Conservation (phyloP, 2,113 vertebrate species). For the Elaphurus davidianus region DNA sequence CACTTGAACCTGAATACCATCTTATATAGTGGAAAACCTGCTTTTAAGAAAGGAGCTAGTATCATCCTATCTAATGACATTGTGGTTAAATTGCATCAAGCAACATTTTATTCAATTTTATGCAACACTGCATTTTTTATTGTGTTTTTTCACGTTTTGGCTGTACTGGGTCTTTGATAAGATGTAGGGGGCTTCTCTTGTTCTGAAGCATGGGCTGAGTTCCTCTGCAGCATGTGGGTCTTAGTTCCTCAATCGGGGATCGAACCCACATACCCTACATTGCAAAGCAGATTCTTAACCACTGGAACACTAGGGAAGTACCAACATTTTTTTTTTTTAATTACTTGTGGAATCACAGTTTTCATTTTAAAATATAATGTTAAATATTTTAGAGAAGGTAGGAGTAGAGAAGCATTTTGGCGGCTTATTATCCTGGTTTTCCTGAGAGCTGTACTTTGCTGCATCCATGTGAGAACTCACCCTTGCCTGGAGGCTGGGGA, state of each 20-base stretch:
- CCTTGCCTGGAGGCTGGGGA: background rate
- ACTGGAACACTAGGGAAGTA: background rate
- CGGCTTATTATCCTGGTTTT: background rate
- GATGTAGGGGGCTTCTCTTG: rapidly evolving
- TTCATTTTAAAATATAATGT: background rate
- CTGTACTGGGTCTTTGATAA: background rate
- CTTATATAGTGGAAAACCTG: background rate
- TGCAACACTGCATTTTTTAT: background rate
- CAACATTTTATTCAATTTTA: background rate
- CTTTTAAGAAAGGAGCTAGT: background rate
- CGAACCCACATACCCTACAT: background rate
- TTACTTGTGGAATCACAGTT: background rate
- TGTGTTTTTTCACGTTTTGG: rapidly evolving
- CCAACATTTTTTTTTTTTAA: background rate
- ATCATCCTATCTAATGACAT: background rate
- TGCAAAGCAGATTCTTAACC: background rate
- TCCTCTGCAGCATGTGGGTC: background rate
- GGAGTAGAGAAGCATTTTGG: background rate
- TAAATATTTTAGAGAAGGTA: background rate
- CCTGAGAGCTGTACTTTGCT: background rate
- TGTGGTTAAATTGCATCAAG: background rate
- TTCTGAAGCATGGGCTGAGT: background rate
- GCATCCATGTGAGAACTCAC: background rate
- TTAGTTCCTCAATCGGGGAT: background rate
- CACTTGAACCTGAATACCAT: background rate